Evolutionary conservation across 2,113 vertebrate genomes (phyloP).

Genomic region (Corythaeola cristata): DNA sequence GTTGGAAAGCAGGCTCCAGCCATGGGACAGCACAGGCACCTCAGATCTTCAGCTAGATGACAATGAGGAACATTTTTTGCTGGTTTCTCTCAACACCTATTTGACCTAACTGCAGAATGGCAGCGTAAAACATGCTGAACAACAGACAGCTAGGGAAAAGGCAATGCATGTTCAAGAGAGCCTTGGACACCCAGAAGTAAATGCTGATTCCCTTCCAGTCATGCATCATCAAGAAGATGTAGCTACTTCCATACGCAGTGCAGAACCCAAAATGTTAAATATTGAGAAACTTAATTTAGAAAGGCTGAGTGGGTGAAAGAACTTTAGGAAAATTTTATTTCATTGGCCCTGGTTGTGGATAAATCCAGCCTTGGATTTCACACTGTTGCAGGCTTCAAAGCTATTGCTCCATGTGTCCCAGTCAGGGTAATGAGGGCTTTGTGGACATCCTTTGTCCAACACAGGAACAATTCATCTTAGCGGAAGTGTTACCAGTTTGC

Average conservation of each 20-base stretch:
- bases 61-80: not conserved
- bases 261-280: not conserved
- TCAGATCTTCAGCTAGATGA: not conserved
- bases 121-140: not conserved
- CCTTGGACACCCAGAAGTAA: not conserved
- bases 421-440: not conserved
- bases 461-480: not conserved
- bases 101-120: not conserved
- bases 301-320: not conserved
- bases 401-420: no score
- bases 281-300: not conserved
- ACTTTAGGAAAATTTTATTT: not conserved
- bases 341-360: not conserved
- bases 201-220: not conserved
- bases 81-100: not conserved
- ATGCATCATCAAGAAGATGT: not conserved
- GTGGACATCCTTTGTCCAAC: not conserved
- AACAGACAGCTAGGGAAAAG: not conserved
- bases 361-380: not conserved
- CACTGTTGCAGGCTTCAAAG: accelerated
- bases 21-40: not conserved
- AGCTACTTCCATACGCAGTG: not conserved
- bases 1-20: not conserved
- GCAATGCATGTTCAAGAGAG: not conserved
- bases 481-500: not conserved